Percentiles rank a stretch among this genome's conserved stretches.
phyloP scores from a whole-genome alignment of 2,113 vertebrate genomes.

The Paradisaea rubra region DNA sequence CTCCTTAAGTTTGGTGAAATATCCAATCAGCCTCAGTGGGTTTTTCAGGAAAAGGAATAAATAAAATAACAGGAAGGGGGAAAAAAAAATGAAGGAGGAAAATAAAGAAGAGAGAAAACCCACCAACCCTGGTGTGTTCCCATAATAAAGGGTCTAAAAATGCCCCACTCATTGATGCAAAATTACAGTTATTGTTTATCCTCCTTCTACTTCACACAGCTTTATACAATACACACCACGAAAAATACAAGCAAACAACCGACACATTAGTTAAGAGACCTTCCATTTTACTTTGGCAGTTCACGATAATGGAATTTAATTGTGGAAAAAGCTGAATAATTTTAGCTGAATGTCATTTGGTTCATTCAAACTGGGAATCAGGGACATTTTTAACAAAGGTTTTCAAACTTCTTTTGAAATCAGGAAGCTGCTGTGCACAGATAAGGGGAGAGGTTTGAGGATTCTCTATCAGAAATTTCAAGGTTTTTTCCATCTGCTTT shows the following conservation, averaged over 20 bases:
- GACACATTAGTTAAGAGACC: conserved; percentile 74
- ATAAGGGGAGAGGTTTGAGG: conserved; percentile 79
- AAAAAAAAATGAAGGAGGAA: fast-evolving
- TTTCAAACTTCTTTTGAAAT: conserved; percentile 83
- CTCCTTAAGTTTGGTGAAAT: conserved; percentile 30
- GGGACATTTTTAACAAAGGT: conserved; percentile 81
- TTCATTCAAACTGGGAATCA: conserved; percentile 78
- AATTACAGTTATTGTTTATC: conserved; percentile 61
- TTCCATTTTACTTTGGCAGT: conserved; percentile 73
- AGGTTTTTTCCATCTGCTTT: conserved; percentile 77
- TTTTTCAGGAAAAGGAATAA: not conserved
- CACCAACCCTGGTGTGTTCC: not conserved
- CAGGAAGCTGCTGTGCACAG: conserved; percentile 74
- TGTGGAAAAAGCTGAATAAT: conserved; percentile 76
- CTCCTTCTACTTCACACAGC: conserved; percentile 53
- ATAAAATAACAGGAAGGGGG: not conserved
- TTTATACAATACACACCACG: conserved; percentile 38
- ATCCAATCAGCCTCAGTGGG: conserved; percentile 3
- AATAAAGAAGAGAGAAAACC: not conserved
- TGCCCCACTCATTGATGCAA: conserved; percentile 37
- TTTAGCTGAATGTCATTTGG: conserved; percentile 80
- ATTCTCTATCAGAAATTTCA: conserved; percentile 82
- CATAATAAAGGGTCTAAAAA: conserved; percentile 53
- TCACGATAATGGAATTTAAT: conserved; percentile 78
- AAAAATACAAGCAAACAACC: conserved; percentile 66